A percentile compares a stretch with the other conserved stretches of the same genome.
Conservation (phyloP, 2,797 vertebrate species). For the Nyctalus aviator region DNA sequence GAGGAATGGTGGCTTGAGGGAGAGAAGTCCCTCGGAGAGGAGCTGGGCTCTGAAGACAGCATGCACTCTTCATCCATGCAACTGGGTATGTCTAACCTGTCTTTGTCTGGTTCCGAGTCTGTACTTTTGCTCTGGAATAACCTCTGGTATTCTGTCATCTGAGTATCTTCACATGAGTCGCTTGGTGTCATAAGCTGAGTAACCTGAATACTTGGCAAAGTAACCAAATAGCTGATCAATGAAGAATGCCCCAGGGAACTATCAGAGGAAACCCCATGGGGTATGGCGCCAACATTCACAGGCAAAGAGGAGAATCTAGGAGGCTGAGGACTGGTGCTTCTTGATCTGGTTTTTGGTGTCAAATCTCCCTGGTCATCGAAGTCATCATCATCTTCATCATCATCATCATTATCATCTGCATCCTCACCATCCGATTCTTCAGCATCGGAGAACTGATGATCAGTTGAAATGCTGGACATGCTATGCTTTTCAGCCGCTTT, state of each 20-base stretch:
- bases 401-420: constrained; percentile 96
- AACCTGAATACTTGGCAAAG: constrained; percentile 97
- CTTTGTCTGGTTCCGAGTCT: constrained; percentile 90
- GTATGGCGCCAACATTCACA: constrained; percentile 89
- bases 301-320: constrained; percentile 92
- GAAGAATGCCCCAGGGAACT: constrained; percentile 91
- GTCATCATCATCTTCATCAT: constrained; percentile 97
- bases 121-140: constrained; percentile 91
- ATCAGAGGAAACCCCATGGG: constrained; percentile 89
- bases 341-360: constrained; percentile 96
- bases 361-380: constrained; percentile 98
- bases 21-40: constrained; percentile 93
- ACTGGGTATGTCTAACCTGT: constrained; percentile 92
- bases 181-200: constrained; percentile 92
- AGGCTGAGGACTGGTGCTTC: constrained; percentile 97
- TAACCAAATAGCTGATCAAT: constrained; percentile 95
- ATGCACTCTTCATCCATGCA: constrained; percentile 94
- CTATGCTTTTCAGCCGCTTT: constrained; percentile 91
- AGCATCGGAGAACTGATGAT: constrained; percentile 98
- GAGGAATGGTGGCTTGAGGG: constrained; percentile 94
- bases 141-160: constrained; percentile 92
- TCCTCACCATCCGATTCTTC: constrained; percentile 97
- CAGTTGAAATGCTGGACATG: constrained; percentile 88
- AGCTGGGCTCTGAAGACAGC: constrained; percentile 90
- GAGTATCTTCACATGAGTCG: constrained; percentile 89